A percentile compares a stretch with the other conserved stretches of the same genome.
Conservation (phyloP, 64 coral and sea anemone species). For the Acropora yongei region DNA sequence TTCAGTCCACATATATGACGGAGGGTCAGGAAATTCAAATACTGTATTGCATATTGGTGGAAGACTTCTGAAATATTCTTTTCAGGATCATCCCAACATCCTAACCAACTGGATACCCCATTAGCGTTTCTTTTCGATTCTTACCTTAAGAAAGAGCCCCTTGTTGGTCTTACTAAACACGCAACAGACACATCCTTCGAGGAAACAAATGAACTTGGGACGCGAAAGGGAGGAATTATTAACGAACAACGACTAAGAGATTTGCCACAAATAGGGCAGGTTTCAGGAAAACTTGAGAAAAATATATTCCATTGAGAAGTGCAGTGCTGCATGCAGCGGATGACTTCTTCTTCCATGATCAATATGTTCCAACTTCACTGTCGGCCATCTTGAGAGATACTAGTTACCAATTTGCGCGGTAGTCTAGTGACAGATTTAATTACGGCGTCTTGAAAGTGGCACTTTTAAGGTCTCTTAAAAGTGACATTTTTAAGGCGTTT, state of each 20-base stretch:
- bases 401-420: too few species aligned
- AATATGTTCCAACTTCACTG: too few species aligned
- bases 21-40: too few species aligned
- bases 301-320: conserved; percentile 30
- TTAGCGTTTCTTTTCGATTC: neutral
- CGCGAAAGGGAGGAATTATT: conserved; percentile 35
- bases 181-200: neutral
- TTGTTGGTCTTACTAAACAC: conserved; percentile 11
- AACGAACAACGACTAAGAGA: neutral
- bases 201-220: conserved; percentile 28
- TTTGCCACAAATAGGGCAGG: conserved; percentile 8
- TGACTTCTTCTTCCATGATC: neutral
- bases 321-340: conserved; percentile 41
- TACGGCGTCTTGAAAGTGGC: too few species aligned
- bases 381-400: neutral
- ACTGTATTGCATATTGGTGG: too few species aligned
- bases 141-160: conserved; percentile 35
- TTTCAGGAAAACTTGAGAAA: conserved; percentile 23
- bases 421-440: too few species aligned
- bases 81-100: too few species aligned
- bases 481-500: too few species aligned
- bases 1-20: too few species aligned
- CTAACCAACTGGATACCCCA: too few species aligned
- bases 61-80: too few species aligned
- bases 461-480: too few species aligned